Conservation (phyloP, 2,113 vertebrate species). For the Anthoscopus minutus region DNA sequence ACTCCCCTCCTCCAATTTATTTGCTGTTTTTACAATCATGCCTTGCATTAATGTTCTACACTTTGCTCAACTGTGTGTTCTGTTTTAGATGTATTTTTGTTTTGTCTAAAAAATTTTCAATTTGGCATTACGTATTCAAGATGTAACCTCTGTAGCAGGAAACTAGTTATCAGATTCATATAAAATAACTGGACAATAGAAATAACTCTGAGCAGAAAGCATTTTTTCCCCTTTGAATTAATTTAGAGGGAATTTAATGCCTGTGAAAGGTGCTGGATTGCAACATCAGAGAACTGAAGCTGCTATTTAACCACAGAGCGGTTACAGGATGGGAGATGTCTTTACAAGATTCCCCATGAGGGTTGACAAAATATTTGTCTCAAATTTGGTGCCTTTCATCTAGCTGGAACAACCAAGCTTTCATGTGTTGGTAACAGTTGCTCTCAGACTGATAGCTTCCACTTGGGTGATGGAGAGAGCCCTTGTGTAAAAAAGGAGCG, state of each 20-base stretch:
- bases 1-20: conserved; percentile 52
- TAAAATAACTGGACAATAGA: conserved; percentile 66
- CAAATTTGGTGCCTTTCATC: not conserved
- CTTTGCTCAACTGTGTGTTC: conserved; percentile 70
- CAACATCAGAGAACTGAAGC: conserved; percentile 62
- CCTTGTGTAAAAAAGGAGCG: not conserved
- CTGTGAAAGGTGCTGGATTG: conserved; percentile 53
- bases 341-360: conserved; percentile 7
- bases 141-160: conserved; percentile 70
- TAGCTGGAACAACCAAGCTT: not conserved
- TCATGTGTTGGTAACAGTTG: not conserved
- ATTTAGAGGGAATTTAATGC: conserved; percentile 71
- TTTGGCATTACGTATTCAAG: conserved; percentile 77
- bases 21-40: conserved; percentile 69
- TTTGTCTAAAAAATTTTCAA: conserved; percentile 74
- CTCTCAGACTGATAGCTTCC: not conserved
- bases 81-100: conserved; percentile 71
- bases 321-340: conserved; percentile 42
- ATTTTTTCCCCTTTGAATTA: conserved; percentile 59
- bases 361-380: not conserved
- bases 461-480: not conserved
- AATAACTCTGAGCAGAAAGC: conserved; percentile 66
- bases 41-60: conserved; percentile 71
- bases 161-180: conserved; percentile 70
- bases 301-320: conserved; percentile 49